phyloP scores from a whole-genome alignment of 1,140 invertebrate species.

The Megalonaias nervosa region DNA sequence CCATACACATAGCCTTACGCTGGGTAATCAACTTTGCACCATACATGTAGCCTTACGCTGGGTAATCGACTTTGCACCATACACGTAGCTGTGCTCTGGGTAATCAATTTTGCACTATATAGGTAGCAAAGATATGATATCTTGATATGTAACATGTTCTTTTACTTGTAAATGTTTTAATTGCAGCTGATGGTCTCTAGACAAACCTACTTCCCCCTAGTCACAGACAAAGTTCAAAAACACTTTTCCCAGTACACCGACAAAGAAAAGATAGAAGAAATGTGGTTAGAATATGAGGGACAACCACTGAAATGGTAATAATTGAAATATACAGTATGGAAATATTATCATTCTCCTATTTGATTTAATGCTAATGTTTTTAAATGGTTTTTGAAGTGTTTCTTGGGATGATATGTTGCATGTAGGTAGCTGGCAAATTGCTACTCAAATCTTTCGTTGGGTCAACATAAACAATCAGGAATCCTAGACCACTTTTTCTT shows the following conservation, averaged over 20 bases:
- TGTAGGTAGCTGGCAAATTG: no score
- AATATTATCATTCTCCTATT: not conserved
- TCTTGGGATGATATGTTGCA: no score
- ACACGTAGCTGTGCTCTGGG: no score
- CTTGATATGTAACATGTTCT: not conserved
- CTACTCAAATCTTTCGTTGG: no score
- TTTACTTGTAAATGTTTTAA: not conserved
- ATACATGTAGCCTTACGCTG: no score
- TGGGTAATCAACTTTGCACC: no score
- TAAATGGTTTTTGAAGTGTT: not conserved
- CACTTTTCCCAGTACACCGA: conserved; percentile 89
- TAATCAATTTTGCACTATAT: no score
- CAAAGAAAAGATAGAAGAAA: conserved; percentile 88
- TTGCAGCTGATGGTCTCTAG: conserved; percentile 90
- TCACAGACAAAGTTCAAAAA: conserved; percentile 95
- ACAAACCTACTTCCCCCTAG: conserved; percentile 95
- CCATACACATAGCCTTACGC: no score
- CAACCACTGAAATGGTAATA: conserved; percentile 90
- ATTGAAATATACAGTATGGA: not conserved
- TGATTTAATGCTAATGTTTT: not conserved
- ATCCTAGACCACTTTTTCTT: no score
- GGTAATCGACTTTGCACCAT: no score
- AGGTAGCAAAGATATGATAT: no score
- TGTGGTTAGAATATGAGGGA: conserved; percentile 97
- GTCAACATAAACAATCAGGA: no score